Evolutionary conservation across 1,140 invertebrate species (phyloP), one percentile per base, ranked within the genome.

Genomic region (Nasonia giraulti): DNA sequence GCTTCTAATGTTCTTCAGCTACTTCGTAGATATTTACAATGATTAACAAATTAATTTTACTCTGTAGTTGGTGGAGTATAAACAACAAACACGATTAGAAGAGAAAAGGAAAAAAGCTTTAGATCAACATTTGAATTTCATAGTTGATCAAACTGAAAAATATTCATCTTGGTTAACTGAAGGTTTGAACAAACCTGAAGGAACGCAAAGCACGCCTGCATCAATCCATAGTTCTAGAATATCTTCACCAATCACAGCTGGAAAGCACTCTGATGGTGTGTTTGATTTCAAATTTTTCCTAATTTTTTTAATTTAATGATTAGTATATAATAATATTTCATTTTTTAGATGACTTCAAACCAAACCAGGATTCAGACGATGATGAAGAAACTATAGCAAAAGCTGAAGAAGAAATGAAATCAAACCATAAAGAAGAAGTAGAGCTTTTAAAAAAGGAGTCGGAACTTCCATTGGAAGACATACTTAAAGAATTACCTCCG

Each of bases 101-200:
- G 98, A 98, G 89, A 98, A 99, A 89, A 95, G 98, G 80, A 99
- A 99, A 91, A 97, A 98, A 89, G 98, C 98, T 0, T 94, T 99
- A 69, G 99, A 99, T 94, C 96, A 99, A 87, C 99, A 99, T 92
- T 94, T 99, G 31, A 99, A 98, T 92, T 99, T 99, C 90, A 99
- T 99, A 90, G 98, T 99, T 73, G 98, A 99, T 93, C 98, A 99
- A 93, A 99, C 99, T 0, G 99, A 99, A 93, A 99, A 99, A 91
- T 99, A 99, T 94, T 99, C 98, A 37, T 96, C 97, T 4, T 96
- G 97, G 93, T 92, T 98, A 47, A 97, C 97, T 11, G 97, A 97
- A 91, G 96, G 96, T 81, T 95, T 97, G 93, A 96, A 95, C 89
- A 95, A 95, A 90, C 92, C 94, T n/a, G 91, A 93, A 55, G 91